Evolutionary conservation across 2,113 vertebrate genomes (phyloP), one percentile per base, ranked within the genome.

Genomic region (Nanger granti): DNA sequence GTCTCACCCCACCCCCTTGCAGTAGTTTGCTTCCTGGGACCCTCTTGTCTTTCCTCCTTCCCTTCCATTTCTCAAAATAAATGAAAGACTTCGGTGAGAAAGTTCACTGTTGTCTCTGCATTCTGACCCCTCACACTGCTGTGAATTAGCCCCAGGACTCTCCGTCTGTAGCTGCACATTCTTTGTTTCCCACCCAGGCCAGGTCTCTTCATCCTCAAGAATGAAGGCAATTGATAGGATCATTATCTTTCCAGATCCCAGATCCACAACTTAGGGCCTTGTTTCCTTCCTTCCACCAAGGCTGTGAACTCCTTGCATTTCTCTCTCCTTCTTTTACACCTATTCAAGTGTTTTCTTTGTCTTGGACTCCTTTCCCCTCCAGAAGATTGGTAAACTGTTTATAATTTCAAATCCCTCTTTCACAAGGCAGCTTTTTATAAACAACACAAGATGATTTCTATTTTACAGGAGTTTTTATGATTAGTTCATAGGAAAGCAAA

Each of bases 151-250:
- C 13, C 24, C n/a, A 62, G 5, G 22, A 22, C 9, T 85, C n/a
- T 94, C 49, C 22, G 22, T 55, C 22, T 52, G 24, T 80, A 26
- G 83, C 37, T 85, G 20, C 34, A 28, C 57, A 82, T 37, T 87
- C 47, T 89, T 96, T 80, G 15, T 87, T 93, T 91, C 83, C 87
- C 34, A 47, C 54, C 83, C 57, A 52, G 41, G 79, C 24, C n/a
- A 52, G 20, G 8, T 89, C 7, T 62, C 66, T 31, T 37, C 3
- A 26, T 52, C 28, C 14, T 91, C 55, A 80, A 15, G 47, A 95
- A 96, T 93, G 87, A 97, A 92, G 97, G 31, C 87, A 93, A 3
- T n/a, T 37, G 93, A 84, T 91, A 47, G 44, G 98, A 87, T 97
- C 91, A 97, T 98, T 97, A 82, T 88, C 93, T 92, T 91, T 95